Percentiles rank a stretch among this genome's conserved stretches.
Evolutionary conservation across 2,113 vertebrate genomes (phyloP).

Genomic region (Pseudorhombus dupliciocellatus): DNA sequence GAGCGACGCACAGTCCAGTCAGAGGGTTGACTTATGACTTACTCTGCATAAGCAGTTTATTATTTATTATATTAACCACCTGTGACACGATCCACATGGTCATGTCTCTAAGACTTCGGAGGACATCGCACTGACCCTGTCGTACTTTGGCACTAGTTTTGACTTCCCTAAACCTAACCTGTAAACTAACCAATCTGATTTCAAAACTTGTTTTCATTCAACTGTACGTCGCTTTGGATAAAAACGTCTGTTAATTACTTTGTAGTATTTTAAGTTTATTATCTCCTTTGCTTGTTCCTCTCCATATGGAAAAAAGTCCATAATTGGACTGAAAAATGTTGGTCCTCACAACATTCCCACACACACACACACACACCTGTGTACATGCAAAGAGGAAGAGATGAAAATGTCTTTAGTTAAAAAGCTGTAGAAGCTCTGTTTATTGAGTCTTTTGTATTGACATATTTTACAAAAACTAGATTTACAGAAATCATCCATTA

Average conservation of each 20-base stretch:
- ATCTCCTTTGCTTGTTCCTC: too few species aligned
- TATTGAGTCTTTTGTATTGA: slow-evolving; percentile 73
- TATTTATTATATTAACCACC: not conserved
- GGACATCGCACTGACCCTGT: too few species aligned
- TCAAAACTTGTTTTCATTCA: too few species aligned
- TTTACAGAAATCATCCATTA: slow-evolving; percentile 70
- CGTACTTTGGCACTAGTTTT: too few species aligned
- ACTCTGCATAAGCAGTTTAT: not conserved
- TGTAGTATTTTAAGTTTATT: too few species aligned
- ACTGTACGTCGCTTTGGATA: too few species aligned
- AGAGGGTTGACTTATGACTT: not conserved
- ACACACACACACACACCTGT: not conserved
- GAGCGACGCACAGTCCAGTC: not conserved
- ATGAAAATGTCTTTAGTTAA: slow-evolving; percentile 42
- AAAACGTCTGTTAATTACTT: too few species aligned
- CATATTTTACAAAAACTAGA: slow-evolving; percentile 77
- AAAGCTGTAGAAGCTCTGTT: slow-evolving; percentile 69
- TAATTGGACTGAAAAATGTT: too few species aligned
- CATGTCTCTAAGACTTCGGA: too few species aligned
- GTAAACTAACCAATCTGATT: too few species aligned
- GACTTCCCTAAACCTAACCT: too few species aligned
- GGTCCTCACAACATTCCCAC: not conserved
- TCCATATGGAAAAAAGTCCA: too few species aligned
- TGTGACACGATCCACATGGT: not conserved
- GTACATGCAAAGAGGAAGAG: not conserved